Percentiles rank a stretch among this genome's conserved stretches.
Conservation (phyloP, 2,113 vertebrate species). For the Irena cyanogastra region DNA sequence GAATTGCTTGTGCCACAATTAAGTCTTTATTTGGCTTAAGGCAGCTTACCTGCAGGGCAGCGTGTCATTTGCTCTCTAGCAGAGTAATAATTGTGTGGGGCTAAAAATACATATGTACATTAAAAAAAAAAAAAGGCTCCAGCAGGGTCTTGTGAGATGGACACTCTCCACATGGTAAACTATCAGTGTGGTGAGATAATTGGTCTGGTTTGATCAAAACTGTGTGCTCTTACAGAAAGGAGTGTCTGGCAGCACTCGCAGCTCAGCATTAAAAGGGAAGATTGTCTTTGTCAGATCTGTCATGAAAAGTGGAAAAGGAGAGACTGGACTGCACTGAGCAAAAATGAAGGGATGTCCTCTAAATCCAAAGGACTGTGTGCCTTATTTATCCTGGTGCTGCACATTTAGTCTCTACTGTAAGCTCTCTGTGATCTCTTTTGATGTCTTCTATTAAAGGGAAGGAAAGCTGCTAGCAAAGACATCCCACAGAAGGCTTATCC, state of each 20-base stretch:
- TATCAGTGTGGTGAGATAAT: conserved; percentile 13
- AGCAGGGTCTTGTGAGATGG: neutral
- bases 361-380: neutral
- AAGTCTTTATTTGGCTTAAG: conserved; percentile 40
- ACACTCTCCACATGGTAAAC: conserved; percentile 4
- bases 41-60: neutral
- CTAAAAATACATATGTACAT: neutral
- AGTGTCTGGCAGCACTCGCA: neutral
- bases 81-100: neutral
- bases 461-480: neutral
- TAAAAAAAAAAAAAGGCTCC: neutral
- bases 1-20: conserved; percentile 8
- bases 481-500: neutral
- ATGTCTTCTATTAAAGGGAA: neutral
- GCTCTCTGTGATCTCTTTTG: neutral
- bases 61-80: neutral
- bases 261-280: neutral
- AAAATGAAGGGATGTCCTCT: neutral
- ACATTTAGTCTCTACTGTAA: neutral
- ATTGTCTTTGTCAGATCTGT: conserved; percentile 30
- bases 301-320: neutral
- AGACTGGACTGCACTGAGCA: neutral
- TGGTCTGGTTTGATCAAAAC: conserved; percentile 49
- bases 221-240: neutral
- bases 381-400: neutral